These are phyloP conservation scores for Glaucopsyche alexis DNA, from an alignment of 2,888 invertebrate species.

Conservation along the genomic window DNA sequence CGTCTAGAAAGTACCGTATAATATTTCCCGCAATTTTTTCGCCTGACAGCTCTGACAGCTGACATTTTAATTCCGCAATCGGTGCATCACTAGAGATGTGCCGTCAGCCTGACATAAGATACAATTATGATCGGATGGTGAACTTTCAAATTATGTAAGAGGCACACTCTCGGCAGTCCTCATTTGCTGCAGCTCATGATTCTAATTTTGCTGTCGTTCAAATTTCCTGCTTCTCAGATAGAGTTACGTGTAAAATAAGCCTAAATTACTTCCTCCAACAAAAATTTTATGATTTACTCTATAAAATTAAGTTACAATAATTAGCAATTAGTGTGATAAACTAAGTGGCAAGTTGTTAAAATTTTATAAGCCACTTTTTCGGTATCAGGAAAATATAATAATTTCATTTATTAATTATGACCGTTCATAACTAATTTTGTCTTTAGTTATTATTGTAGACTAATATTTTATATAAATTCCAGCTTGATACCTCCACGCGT, in stretches of 20 bases:
- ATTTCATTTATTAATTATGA: no score
- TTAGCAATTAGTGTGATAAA: no score
- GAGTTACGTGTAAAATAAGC: background rate
- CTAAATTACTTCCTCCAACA: background rate
- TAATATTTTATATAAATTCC: no score
- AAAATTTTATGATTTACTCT: background rate
- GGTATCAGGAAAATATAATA: no score
- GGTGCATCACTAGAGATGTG: slow-evolving; percentile 15
- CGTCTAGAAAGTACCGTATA: background rate
- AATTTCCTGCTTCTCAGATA: slow-evolving; percentile 23
- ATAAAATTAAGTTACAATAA: no score
- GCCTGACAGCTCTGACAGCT: slow-evolving; percentile 11
- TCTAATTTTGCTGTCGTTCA: slow-evolving; percentile 25
- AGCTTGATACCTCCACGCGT: no score
- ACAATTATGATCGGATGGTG: slow-evolving; percentile 24
- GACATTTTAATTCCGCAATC: slow-evolving; percentile 14
- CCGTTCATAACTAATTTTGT: no score
- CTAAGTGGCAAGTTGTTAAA: no score
- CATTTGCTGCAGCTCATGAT: slow-evolving; percentile 12
- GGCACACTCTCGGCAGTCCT: background rate
- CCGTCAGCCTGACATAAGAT: slow-evolving; percentile 26
- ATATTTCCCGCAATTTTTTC: background rate
- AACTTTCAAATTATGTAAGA: slow-evolving; percentile 28
- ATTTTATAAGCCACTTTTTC: no score
- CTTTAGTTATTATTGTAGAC: no score